Base-by-base conservation (phyloP, 2,113 vertebrate genomes). In the Psilopsiagon aurifrons region DNA sequence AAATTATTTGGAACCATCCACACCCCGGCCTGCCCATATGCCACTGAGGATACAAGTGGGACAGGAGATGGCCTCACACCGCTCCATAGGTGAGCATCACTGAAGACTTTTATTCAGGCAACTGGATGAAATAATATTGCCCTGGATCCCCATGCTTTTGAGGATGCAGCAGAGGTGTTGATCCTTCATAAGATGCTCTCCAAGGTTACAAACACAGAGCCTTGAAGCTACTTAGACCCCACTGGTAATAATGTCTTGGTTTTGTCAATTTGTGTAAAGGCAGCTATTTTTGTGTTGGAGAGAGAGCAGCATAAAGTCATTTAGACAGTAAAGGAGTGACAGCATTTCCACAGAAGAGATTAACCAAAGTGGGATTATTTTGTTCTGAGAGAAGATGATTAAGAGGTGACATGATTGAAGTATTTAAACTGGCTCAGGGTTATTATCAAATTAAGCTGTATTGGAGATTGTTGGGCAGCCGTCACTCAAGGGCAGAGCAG, bases 301-400 rank as follows among this genome's bases (percentile, higher is more conserved):
- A 81, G 39, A 71, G 83, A 2, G 2, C 27, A 15, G 69, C 44
- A 69, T 27, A 81, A 81, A 96, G 95, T 83, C 86, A 49, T 71
- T 92, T 68, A 95, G 88, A 96, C 92, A 96, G 96, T 93, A 52
- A 94, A 96, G 92, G 90, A 95, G 88, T 91, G 96, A 93, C 86
- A 93, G 92, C 90, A 96, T 96, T 97, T 97, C 88, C 92, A 86
- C 83, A 49, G 90, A 92, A 92, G 88, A 94, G 95, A 95, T 97
- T 97, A 96, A 86, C 83, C 77, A 33, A 94, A 96, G 94, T 96
- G 95, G 96, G 95, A 97, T 97, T 97, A 97, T 96, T 97, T 92
- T 96, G 88, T 97, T 96, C 95, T 59, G 83, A 79, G 75, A 92
- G 92, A 76, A 86, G 80, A 92, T 96, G 95, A 97, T 96, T 96